phyloP scores from a whole-genome alignment of 2,888 invertebrate genomes.

The Leptogaster cylindrica region DNA sequence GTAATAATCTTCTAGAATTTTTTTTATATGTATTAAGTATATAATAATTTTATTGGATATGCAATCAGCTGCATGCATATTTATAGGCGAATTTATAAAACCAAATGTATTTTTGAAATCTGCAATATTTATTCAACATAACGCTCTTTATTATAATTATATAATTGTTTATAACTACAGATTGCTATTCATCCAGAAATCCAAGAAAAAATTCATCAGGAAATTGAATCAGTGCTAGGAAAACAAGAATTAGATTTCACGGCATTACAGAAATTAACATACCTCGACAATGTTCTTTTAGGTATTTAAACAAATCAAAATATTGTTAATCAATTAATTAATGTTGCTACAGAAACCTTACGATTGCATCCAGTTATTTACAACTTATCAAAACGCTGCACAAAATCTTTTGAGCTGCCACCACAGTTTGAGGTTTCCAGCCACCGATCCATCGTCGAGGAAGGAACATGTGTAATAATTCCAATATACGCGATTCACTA shows the following conservation, averaged over 20 bases:
- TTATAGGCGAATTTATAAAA: too few species aligned
- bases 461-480: not conserved
- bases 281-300: slow-evolving; percentile 62
- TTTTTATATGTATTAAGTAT: not conserved
- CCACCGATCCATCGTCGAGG: not conserved
- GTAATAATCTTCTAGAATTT: not conserved
- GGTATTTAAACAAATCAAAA: slow-evolving; percentile 54
- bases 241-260: slow-evolving; percentile 62
- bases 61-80: too few species aligned
- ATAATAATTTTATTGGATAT: too few species aligned
- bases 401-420: not conserved
- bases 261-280: slow-evolving; percentile 61
- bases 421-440: not conserved
- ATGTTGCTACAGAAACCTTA: not conserved
- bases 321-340: not conserved
- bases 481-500: slow-evolving; percentile 12
- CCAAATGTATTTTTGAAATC: too few species aligned
- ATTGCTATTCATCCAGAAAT: slow-evolving; percentile 56
- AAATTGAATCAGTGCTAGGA: slow-evolving; percentile 58
- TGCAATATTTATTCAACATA: too few species aligned
- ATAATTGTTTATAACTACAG: not conserved
- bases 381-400: slow-evolving; percentile 2
- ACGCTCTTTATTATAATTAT: too few species aligned
- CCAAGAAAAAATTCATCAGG: slow-evolving; percentile 61
- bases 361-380: slow-evolving; percentile 12